phyloP scores from a whole-genome alignment of 1,140 invertebrate genomes.

The Palaemon carinicauda region DNA sequence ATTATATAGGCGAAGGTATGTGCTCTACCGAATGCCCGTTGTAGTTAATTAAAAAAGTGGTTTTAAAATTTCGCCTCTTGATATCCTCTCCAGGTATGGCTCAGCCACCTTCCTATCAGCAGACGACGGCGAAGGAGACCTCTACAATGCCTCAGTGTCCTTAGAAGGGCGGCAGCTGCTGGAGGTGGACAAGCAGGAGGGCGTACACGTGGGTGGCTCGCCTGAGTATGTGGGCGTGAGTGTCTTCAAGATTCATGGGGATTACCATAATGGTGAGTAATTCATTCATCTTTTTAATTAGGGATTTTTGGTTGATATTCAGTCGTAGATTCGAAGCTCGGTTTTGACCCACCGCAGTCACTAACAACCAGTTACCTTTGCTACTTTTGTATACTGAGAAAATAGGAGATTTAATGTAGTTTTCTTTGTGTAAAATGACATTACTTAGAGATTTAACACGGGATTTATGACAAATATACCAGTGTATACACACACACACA shows the following conservation, averaged over 20 bases:
- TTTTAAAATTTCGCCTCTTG: background rate
- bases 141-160: constrained; percentile 33
- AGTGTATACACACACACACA: background rate
- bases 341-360: too few species aligned
- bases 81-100: constrained; percentile 74
- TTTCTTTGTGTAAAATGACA: background rate
- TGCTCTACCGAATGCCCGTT: too few species aligned
- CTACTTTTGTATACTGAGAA: background rate
- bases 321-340: too few species aligned
- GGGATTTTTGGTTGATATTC: too few species aligned
- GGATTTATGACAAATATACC: background rate
- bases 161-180: constrained; percentile 25
- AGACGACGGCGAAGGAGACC: constrained; percentile 88
- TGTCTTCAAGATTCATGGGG: constrained; percentile 41
- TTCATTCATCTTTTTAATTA: too few species aligned
- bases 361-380: too few species aligned
- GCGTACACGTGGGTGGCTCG: constrained; percentile 30
- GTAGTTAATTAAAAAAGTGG: too few species aligned
- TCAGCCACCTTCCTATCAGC: constrained; percentile 90
- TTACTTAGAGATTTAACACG: too few species aligned
- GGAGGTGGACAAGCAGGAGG: constrained; percentile 39
- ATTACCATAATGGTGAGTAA: constrained; percentile 23
- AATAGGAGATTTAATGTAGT: background rate
- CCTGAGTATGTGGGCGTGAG: constrained; percentile 24
- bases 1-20: background rate